These are phyloP conservation scores for Lepus timidus DNA, from an alignment of 2,113 vertebrate species.

Conservation along the genomic window DNA sequence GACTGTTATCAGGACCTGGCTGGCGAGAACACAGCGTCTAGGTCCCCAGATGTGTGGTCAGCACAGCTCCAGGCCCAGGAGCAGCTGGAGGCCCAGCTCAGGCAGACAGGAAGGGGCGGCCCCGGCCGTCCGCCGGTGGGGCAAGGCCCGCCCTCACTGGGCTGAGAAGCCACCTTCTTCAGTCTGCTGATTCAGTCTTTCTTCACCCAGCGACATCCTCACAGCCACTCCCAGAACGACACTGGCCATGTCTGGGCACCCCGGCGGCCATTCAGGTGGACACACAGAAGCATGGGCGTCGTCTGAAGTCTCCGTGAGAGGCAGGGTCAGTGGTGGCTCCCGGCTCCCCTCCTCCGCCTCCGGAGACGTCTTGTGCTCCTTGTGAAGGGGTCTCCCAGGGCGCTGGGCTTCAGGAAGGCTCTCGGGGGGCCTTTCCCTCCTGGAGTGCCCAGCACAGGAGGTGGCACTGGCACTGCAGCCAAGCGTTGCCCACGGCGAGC, in stretches of 20 bases:
- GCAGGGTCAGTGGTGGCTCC: not conserved
- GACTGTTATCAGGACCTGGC: not conserved
- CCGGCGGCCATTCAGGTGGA: not conserved
- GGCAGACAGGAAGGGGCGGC: not conserved
- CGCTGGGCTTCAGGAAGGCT: not conserved
- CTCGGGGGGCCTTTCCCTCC: not conserved
- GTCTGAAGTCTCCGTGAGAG: too few species aligned
- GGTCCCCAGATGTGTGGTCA: not conserved
- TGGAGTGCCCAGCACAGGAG: not conserved
- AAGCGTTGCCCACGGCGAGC: too few species aligned
- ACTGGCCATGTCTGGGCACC: not conserved
- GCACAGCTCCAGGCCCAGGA: not conserved
- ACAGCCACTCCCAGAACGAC: too few species aligned
- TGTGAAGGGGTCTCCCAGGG: too few species aligned
- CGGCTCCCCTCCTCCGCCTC: not conserved
- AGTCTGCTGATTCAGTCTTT: not conserved
- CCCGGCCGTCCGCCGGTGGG: not conserved
- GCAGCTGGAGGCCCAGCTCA: not conserved
- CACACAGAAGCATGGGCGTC: not conserved
- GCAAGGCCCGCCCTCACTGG: too few species aligned
- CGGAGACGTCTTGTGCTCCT: not conserved
- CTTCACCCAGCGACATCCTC: too few species aligned
- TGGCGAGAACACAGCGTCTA: rapidly evolving
- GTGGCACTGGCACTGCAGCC: too few species aligned
- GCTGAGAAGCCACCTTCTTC: not conserved